A percentile compares a stretch with the other conserved stretches of the same genome.
phyloP scores from a whole-genome alignment of 2,113 vertebrate species.

The Salvelinus namaycush region DNA sequence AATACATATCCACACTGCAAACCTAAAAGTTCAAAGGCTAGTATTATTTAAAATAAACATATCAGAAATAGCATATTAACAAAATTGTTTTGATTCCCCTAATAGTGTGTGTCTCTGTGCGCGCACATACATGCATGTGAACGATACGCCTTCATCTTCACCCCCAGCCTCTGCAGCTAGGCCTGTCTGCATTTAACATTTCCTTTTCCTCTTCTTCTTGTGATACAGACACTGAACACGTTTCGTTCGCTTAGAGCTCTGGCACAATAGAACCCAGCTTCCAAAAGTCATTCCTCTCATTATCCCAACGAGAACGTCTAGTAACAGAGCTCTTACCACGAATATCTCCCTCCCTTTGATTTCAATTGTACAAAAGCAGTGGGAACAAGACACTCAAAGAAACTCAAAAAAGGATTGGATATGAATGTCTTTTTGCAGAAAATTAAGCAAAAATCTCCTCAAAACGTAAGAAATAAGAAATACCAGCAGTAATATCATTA shows the following conservation, averaged over 20 bases:
- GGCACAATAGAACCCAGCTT: neutral
- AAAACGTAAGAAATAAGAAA: neutral
- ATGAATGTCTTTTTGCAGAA: neutral
- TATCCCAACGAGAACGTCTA: neutral
- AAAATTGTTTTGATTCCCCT: neutral
- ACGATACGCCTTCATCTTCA: neutral
- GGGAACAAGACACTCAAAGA: no score
- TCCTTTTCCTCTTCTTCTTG: neutral
- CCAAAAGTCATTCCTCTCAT: conserved; percentile 2
- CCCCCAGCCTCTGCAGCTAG: neutral
- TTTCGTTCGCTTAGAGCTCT: neutral
- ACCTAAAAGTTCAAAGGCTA: neutral
- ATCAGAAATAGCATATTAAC: neutral
- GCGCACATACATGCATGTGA: no score
- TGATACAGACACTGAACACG: neutral
- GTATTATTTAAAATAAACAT: neutral
- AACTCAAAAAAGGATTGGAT: neutral
- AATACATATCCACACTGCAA: neutral
- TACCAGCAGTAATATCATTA: neutral
- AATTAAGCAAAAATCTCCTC: neutral
- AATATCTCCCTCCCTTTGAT: neutral
- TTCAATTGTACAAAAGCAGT: neutral
- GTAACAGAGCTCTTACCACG: neutral
- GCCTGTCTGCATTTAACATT: neutral
- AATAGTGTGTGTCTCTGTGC: no score